Evolutionary conservation across 2,113 vertebrate species (phyloP), one percentile per base, ranked within the genome.

Genomic region (Pelecanoides urinatrix): DNA sequence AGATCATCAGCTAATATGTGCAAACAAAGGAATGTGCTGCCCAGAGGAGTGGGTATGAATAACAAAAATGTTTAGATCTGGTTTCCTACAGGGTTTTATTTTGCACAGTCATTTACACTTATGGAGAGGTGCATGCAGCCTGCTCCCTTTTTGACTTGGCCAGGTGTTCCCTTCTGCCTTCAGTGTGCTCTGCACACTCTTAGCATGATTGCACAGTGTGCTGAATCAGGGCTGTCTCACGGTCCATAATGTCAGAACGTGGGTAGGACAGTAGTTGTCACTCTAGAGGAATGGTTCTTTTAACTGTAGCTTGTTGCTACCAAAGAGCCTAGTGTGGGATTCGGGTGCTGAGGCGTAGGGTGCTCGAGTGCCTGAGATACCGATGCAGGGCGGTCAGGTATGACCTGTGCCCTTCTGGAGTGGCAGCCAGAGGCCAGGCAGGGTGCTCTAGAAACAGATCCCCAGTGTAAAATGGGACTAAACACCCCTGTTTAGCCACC

Each of bases 281-380:
- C 49, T 62, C 20, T 49, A 65, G 29, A 65, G 11, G 15, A 92
- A 34, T 3, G 2, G 13, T 6, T 16, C 19, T 74, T 74, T 71
- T 17, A 62, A 25, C 13, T 36, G 6, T 7, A 80, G 44, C 17
- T 53, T 82, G 10, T 25, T 70, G 61, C 53, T 79, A 13, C 49
- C 16, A 34, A 72, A 72, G 63, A 85, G 19, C 44, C 27, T 22
- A 50, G 52, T 3, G 32, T 50, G 56, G 38, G 23, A 44, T 85
- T 75, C 0, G 0, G 19, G 3, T 85, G 15, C 55, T 29, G 45
- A 75, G 21, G 10, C 2, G 0, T 5, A 42, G n/a, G 25, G 13
- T 78, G 34, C 4, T 29, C 2, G 4, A 14, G 25, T 19, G 38
- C 11, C 47, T 62, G 56, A 61, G 25, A 14, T 11, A 38, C 5